Base-by-base conservation (phyloP, 2,888 invertebrate genomes). In the Ectobius pallidus region DNA sequence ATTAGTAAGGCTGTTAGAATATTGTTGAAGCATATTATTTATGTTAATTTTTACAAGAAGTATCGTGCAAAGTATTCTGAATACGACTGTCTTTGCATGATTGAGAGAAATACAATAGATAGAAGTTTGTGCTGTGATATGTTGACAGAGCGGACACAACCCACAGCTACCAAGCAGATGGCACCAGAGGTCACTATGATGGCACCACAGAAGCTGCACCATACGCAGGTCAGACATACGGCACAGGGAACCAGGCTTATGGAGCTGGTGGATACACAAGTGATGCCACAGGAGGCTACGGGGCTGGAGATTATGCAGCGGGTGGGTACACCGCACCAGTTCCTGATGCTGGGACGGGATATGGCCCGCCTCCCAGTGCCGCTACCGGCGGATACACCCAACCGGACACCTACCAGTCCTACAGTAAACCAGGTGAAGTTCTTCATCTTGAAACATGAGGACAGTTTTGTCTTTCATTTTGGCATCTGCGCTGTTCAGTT, bases 361-460 rank as follows among this genome's bases (percentile, higher is more conserved):
- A 72, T 39, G 72, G 72, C n/a, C 69, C 69, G 9, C 69, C 67
- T 39, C 68, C 72, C 25, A 58, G 62, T 6, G 39, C 68, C 7
- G 61, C 62, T 1, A 44, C 34, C 18, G 44, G 70, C 22, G 69
- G 70, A 27, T 73, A 73, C 27, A 44, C 71, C 11, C 67, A 61
- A 22, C 62, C 71, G 2, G 73, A 75, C 30, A 46, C 70, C 32
- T 73, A 73, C 49, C 67, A 62, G 18, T 32, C 75, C 22, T 75
- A 75, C 69, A 71, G 25, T 58, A 69, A 69, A 39, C 69, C 69
- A 55, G 69, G 69, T 69, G 42, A 25, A 34, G 32, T 42, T 39
- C 32, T 68, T 22, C 25, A 22, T 1, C 7, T 14, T 67, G 22
- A 20, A 25, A 7, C 7, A 3, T 18, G 7, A n/a, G 3, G 55